Base-by-base conservation (phyloP, 2,888 invertebrate species). In the Xestobium rufovillosum region DNA sequence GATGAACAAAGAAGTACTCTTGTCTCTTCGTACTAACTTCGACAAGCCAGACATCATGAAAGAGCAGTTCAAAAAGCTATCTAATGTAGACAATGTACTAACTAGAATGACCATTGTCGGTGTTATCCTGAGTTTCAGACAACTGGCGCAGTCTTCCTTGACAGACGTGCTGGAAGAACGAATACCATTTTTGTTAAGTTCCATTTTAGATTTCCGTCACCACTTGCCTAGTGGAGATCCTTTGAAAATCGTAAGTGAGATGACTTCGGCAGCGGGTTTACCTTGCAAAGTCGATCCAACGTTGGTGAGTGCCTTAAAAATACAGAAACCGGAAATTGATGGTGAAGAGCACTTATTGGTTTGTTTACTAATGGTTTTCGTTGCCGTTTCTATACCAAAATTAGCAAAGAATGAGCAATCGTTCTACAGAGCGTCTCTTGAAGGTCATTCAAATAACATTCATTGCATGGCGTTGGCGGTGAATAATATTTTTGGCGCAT, bases 21-120 rank as follows among this genome's bases (percentile, higher is more conserved):
- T 88, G 42, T 80, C 86, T 42, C 68, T 99, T 27, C 73, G 98
- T 51, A 94, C 95, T 1, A 95, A 92, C 64, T 99, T 96, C 60
- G 98, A 99, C 62, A 96, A 98, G 59, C 96, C 97, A 0, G 96
- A 97, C 53, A 83, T 90, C 23, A 97, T 98, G 96, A 89, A 89
- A 60, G 96, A 97, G 55, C 86, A 97, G 49, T 90, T 89, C 53
- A 88, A 89, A 59, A 79, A 80, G 54, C 66, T 97, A 36, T 84
- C 86, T 53, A 84, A 90, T 57, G 92, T 92, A 1, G 96, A 97
- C 57, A 94, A 91, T 58, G 90, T 98, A 3, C 67, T 99, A 33
- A 91, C 96, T 63, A 74, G 97, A 49, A 94, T 98, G 83, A 95
- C 94, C 15, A 96, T 97, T 45, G 89, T 98, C 50, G 98, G 98